Base-by-base conservation (phyloP, 2,113 vertebrate genomes). In the Eleginops maclovinus region DNA sequence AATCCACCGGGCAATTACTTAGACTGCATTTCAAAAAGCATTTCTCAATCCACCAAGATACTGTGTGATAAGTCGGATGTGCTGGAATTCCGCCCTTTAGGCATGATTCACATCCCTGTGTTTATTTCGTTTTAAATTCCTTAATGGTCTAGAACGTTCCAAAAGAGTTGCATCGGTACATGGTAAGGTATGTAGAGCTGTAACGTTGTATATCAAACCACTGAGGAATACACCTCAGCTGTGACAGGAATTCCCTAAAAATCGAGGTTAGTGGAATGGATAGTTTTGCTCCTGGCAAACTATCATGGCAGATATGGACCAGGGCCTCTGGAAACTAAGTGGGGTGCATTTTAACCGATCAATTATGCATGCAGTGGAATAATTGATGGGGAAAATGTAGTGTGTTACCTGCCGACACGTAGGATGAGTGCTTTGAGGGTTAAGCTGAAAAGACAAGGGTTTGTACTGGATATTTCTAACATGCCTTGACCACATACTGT, bases 311-410 rank as follows among this genome's bases (percentile, higher is more conserved):
- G 83, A 79, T 78, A 79, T 79, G 75, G 89, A 81, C 82, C 74
- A 69, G 19, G 54, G 71, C 66, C 79, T 77, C 68, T 73, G 84
- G 73, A 79, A 73, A 72, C 79, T 89, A 92, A 92, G 84, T 87
- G 91, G 80, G 81, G 67, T 79, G 86, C 90, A 89, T 94, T 90
- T 91, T 76, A 88, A 69, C 67, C 7, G 28, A 89, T 93, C 72
- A 89, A 92, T 91, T 92, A 91, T 91, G 77, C 43, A 93, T 87
- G 87, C 60, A 68, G 65, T 81, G 77, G 88, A 94, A 93, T 93
- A 90, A 93, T 94, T 93, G 82, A 94, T 93, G 87, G 63, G 79
- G 55, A 86, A 89, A 90, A 91, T 84, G 85, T 89, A 84, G 85
- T 31, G 80, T 82, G 80, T 87, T 91, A 90, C 88, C 89, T 90